These are phyloP conservation scores for Polia nebulosa DNA, from an alignment of 2,888 invertebrate species.

Conservation along the genomic window DNA sequence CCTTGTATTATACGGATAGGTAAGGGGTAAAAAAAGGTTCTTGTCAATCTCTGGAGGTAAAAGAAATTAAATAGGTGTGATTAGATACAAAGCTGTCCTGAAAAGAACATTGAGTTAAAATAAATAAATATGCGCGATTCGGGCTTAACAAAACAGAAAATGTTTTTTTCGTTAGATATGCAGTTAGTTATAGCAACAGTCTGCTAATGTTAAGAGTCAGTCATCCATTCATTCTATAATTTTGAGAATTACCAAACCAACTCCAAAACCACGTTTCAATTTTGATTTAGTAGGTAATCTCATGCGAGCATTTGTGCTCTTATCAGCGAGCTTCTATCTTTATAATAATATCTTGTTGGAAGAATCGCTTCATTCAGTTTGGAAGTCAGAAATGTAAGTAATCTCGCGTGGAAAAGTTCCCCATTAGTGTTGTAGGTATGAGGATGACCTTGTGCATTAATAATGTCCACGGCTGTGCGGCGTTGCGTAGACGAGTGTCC, in stretches of 20 bases:
- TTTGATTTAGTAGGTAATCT: no score
- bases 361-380: conserved; percentile 13
- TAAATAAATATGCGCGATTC: conserved; percentile 35
- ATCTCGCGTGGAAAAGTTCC: conserved; percentile 23
- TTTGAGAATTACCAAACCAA: background rate
- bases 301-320: no score
- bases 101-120: conserved; percentile 36
- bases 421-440: conserved; percentile 35
- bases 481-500: conserved; percentile 54
- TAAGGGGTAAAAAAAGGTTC: conserved; percentile 58
- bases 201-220: background rate
- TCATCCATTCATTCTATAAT: background rate
- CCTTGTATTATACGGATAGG: conserved; percentile 47
- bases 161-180: background rate
- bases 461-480: conserved; percentile 47
- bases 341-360: background rate
- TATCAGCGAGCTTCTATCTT: background rate
- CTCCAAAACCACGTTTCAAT: background rate
- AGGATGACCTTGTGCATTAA: conserved; percentile 55
- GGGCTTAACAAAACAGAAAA: conserved; percentile 5
- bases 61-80: conserved; percentile 50
- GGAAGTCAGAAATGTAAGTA: conserved; percentile 8
- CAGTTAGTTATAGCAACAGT: background rate
- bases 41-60: conserved; percentile 46
- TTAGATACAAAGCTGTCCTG: conserved; percentile 34